Conservation (phyloP, 2,888 invertebrate species). For the Embidobia sp. region DNA sequence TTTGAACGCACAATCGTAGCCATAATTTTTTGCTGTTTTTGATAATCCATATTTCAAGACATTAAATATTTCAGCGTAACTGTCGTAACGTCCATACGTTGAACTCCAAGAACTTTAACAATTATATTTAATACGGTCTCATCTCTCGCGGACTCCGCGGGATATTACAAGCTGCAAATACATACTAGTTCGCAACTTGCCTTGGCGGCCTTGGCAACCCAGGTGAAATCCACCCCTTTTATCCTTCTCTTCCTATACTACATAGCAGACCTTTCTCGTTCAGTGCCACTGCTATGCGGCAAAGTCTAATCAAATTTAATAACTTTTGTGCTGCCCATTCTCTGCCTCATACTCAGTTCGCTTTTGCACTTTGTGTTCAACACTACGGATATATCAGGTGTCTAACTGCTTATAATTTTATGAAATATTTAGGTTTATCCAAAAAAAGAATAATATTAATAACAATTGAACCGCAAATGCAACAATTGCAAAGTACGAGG, state of each 20-base stretch:
- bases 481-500: background rate
- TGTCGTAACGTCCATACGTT: conserved; percentile 73
- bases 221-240: conserved; percentile 74
- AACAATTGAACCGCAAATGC: conserved; percentile 5
- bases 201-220: conserved; percentile 67
- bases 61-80: conserved; percentile 75
- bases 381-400: conserved; percentile 49
- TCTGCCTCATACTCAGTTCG: conserved; percentile 61
- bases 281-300: conserved; percentile 71
- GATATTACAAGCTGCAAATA: conserved; percentile 69
- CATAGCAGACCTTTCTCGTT: conserved; percentile 66
- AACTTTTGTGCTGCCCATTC: conserved; percentile 77
- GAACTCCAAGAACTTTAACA: conserved; percentile 77
- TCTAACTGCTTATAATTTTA: conserved; percentile 58
- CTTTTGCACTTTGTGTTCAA: conserved; percentile 57
- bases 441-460: conserved; percentile 6
- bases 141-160: conserved; percentile 65
- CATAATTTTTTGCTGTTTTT: conserved; percentile 24
- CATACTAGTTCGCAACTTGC: conserved; percentile 74
- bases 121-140: conserved; percentile 79
- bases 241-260: conserved; percentile 64
- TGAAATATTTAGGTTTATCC: background rate
- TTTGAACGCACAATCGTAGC: too few relatives aligned
- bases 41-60: conserved; percentile 47
- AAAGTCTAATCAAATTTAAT: conserved; percentile 80